These are phyloP conservation scores for Pica pica DNA, from an alignment of 2,113 vertebrate genomes.

Conservation along the genomic window DNA sequence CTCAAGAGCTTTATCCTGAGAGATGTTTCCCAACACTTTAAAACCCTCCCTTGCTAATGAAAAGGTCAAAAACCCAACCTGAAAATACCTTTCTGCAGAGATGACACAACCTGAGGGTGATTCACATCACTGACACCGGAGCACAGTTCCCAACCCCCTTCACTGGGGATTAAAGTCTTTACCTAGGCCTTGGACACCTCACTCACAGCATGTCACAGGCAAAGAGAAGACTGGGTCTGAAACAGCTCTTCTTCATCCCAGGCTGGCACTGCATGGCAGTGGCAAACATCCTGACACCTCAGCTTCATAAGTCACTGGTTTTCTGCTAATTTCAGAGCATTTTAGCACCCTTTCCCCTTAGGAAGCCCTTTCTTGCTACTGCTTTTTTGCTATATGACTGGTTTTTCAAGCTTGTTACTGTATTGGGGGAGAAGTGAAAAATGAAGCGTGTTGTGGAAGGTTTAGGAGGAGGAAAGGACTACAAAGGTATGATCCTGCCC, in stretches of 20 bases:
- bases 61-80: neutral
- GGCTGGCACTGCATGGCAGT: fast-evolving
- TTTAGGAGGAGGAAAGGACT: neutral
- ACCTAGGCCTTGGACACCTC: neutral
- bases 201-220: neutral
- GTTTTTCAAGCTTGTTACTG: neutral
- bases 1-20: neutral
- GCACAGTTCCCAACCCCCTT: fast-evolving
- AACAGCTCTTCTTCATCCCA: neutral
- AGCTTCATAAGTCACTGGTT: neutral
- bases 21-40: neutral
- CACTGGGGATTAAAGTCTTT: neutral
- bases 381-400: neutral
- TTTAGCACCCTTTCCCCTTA: neutral
- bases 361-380: neutral
- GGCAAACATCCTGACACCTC: neutral
- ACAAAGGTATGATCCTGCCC: neutral
- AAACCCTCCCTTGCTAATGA: neutral
- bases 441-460: fast-evolving
- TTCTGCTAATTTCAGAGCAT: neutral
- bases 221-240: neutral
- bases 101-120: neutral
- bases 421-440: neutral
- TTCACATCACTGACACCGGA: neutral
- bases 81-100: neutral